Evolutionary conservation across 2,797 vertebrate genomes (phyloP).

Genomic region (Chiloscyllium punctatum): DNA sequence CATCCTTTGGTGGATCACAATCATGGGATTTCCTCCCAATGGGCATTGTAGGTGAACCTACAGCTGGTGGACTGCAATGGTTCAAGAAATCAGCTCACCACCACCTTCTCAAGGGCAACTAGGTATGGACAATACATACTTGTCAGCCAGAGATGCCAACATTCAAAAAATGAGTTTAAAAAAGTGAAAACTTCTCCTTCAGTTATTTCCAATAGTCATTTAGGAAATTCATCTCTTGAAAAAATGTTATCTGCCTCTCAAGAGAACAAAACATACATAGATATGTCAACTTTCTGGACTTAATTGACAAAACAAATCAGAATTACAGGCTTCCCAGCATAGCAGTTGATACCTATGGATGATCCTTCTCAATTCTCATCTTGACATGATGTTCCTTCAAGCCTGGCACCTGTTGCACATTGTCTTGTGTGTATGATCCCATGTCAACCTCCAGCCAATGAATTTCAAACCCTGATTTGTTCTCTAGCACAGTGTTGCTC

Average conservation of each 20-base stretch:
- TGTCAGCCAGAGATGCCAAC: no score
- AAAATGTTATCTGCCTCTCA: background rate
- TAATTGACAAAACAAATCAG: background rate
- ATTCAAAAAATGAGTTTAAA: no score
- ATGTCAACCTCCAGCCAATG: background rate
- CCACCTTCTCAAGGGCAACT: no score
- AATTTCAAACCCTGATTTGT: background rate
- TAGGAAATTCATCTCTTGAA: background rate
- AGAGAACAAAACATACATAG: background rate
- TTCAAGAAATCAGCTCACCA: no score
- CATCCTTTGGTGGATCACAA: no score
- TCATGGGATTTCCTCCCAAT: no score
- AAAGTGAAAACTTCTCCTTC: background rate
- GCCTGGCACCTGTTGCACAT: background rate
- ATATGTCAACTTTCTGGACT: background rate
- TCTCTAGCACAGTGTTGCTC: background rate
- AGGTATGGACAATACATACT: no score
- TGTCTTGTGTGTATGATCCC: background rate
- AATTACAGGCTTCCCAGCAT: background rate
- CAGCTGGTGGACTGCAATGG: no score
- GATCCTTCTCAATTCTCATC: background rate
- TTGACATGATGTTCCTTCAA: background rate
- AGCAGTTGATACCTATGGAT: background rate
- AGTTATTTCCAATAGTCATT: background rate
- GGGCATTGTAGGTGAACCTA: no score